Base-by-base conservation (phyloP, 2,888 invertebrate genomes). In the Colostygia pectinataria region DNA sequence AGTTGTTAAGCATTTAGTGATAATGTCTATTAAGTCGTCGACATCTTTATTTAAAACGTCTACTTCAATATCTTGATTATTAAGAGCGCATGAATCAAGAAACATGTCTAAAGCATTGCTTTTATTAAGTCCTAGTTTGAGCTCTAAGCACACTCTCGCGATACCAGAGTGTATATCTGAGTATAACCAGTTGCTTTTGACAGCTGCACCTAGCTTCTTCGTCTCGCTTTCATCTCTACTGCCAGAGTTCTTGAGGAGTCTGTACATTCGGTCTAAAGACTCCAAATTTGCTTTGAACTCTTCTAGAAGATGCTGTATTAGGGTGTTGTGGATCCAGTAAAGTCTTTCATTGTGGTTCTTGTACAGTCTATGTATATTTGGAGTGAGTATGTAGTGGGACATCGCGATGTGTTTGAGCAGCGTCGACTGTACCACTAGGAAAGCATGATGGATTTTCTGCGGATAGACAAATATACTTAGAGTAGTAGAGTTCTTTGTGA, bases 361-460 rank as follows among this genome's bases (percentile, higher is more conserved):
- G 67, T 83, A 86, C 0, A 78, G 27, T 1, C 68, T 74, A 5
- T 68, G 73, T 0, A 71, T 65, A 0, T 76, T 71, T 0, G 44
- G 18, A 0, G 77, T 54, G 0, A 80, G 84, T 1, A 78, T 63
- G 40, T 65, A 80, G 43, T 91, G 91, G 0, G 75, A 80, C 74
- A 90, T 72, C 0, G 90, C 89, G 0, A 90, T 66, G 49, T 86
- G 82, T 52, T 89, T 90, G 0, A 91, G 57, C 0, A 91, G 54
- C 0, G 84, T 80, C 0, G 91, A 91, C 41, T 91, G 91, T 0
- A 91, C 79, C 0, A 91, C 87, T 12, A 91, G 61, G 56, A 83
- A 90, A 0, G 85, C 83, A 66, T 90, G 88, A 49, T 91, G 89
- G 27, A 90, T 84, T 83, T 84, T 84, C 91, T 91, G 83, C 0